Evolutionary conservation across 2,888 invertebrate species (phyloP), one percentile per base, ranked within the genome.

Genomic region (Cyclophora albipunctata): DNA sequence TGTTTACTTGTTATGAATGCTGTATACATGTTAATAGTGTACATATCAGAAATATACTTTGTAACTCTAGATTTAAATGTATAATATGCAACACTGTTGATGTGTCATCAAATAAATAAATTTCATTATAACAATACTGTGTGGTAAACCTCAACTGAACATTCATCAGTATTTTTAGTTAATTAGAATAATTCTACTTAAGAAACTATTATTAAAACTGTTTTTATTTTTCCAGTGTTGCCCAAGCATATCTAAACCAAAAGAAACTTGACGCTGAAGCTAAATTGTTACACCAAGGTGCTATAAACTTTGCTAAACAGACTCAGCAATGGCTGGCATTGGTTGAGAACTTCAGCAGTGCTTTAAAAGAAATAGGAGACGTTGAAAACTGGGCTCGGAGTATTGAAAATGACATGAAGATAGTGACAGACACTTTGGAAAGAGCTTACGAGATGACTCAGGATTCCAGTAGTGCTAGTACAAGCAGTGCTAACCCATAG

Each of bases 301-400:
- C 98, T 4, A 93, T 95, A 3, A 96, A 96, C 74, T 98, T 99
- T 88, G 93, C 97, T 0, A 98, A 98, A 81, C 98, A 99, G 81
- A 98, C 98, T 0, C 95, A 96, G 60, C 98, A 98, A 67, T 99
- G 99, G 99, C 85, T 98, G n/a, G 93, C 93, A 57, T 89, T 99
- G 47, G 95, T 96, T 1, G 96, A 96, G 76, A 93, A 93, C 55
- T 96, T 96, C 69, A 96, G 95, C 66, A 93, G 95, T 71, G 94
- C 96, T 0, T 84, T 97, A 2, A 96, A 98, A 91, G 99, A 99
- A 89, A 93, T 99, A 49, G 99, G 99, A 1, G 99, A 99, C 89
- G 98, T 98, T 1, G 98, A 99, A 77, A 99, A 98, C 78, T 99
- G 99, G 99, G 97, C 99, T 0, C 92, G 95, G 60, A 97, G 96